Evolutionary conservation across 2,797 vertebrate genomes (phyloP), one percentile per base, ranked within the genome.

Genomic region (Clarias fuscus): DNA sequence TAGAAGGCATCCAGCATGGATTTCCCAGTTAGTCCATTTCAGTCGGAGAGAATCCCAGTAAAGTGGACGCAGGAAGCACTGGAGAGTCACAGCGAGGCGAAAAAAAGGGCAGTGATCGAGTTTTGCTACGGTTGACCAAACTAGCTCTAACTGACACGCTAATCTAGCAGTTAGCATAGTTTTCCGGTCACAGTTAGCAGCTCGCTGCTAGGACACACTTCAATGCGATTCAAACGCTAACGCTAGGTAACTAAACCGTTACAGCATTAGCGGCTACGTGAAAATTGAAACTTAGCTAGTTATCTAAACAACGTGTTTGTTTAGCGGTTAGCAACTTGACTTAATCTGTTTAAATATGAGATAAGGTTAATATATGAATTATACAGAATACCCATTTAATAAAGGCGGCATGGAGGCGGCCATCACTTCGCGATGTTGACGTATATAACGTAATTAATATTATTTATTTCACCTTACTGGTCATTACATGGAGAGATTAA

Each of bases 11-110:
- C 79, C 62, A 80, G 71, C 27, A 37, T 33, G 62, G 8, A n/a
- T 37, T 27, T 62, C 62, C 33, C 64, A 72, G 56, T 85, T 61
- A 6, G 43, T 59, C 27, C 18, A 48, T 72, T 33, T 18, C 24
- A 6, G 56, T 64, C n/a, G 40, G 22, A 53, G 67, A 82, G 83
- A 24, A 24, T 61, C 59, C 53, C 61, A 15, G 64, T 43, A 84
- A 53, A 17, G 27, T 37, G 84, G 58, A 85, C 33, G 53, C 67
- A 79, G 89, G 89, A 90, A 90, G 89, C 86, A 82, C 87, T 85
- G 37, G 83, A 84, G 65, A 84, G 82, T 90, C 86, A 87, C 89
- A 87, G 87, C 65, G 59, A 86, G 82, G 78, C 30, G 10, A 72
- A 73, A 73, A 48, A 48, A 83, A 72, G 40, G 8, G 37, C 82